A percentile compares a stretch with the other conserved stretches of the same genome.
These are phyloP conservation scores for Acrossocheilus fasciatus DNA, from an alignment of 2,797 vertebrate species.

Conservation along the genomic window DNA sequence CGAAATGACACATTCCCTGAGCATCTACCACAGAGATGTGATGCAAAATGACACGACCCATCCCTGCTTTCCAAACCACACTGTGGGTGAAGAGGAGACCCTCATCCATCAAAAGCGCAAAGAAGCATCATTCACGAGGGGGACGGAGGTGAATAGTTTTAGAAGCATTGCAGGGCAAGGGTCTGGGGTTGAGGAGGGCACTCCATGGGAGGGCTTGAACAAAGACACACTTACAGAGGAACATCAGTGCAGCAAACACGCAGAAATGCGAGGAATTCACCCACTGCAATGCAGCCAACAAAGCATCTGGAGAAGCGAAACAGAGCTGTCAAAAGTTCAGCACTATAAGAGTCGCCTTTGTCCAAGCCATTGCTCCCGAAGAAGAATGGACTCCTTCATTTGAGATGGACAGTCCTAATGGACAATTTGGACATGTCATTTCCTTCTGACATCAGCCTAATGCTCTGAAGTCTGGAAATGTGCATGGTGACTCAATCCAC, in stretches of 20 bases:
- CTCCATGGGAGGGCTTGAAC: constrained; percentile 58
- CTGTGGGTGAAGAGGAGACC: constrained; percentile 44
- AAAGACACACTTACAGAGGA: constrained; percentile 58
- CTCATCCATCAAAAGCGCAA: constrained; percentile 36
- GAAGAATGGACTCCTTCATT: constrained; percentile 72
- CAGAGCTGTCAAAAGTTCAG: constrained; percentile 82
- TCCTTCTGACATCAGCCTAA: constrained; percentile 46
- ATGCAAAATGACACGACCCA: constrained; percentile 11
- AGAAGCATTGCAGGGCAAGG: constrained; percentile 28
- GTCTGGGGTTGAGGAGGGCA: constrained; percentile 56
- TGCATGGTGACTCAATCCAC: constrained; percentile 13
- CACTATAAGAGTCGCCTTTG: constrained; percentile 77
- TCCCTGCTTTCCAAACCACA: constrained; percentile 4
- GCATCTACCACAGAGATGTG: background rate
- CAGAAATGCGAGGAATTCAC: constrained; percentile 81
- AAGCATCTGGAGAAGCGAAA: constrained; percentile 67
- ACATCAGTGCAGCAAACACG: constrained; percentile 70
- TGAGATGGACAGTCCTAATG: constrained; percentile 55
- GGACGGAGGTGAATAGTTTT: constrained; percentile 47
- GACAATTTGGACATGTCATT: constrained; percentile 47
- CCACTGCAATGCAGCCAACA: constrained; percentile 70
- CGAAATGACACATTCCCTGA: background rate
- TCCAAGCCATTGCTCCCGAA: constrained; percentile 60
- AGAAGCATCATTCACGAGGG: background rate
- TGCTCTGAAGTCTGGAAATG: background rate